Evolutionary conservation across 1,140 invertebrate species (phyloP).

Genomic region (Delia radicum): DNA sequence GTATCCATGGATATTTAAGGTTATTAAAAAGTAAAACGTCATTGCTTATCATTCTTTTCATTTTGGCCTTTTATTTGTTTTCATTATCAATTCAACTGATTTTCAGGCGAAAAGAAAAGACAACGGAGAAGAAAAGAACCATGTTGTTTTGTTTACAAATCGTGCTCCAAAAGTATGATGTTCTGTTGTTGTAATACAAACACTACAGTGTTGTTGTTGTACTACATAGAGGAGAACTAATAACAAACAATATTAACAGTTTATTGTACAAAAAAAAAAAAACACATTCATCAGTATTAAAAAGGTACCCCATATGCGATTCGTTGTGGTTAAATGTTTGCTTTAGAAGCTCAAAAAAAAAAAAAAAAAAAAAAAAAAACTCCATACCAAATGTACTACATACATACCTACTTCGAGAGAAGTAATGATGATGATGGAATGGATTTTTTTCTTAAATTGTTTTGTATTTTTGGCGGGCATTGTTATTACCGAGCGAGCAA

Average conservation of each 20-base stretch:
- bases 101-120: background rate
- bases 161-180: conserved; percentile 9
- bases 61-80: background rate
- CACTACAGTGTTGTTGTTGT: background rate
- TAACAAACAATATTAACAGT: conserved; percentile 5
- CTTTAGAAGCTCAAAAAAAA: background rate
- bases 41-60: background rate
- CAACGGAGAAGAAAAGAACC: background rate
- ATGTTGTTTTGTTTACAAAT: conserved; percentile 19
- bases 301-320: background rate
- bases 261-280: background rate
- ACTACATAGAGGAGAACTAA: background rate
- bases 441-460: background rate
- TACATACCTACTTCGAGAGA: background rate
- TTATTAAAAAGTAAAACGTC: conserved; percentile 4
- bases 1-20: background rate
- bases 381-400: background rate
- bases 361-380: background rate
- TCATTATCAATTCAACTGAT: background rate
- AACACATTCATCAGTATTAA: too few relatives aligned
- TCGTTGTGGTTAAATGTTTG: background rate
- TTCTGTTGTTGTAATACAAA: background rate
- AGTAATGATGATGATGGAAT: background rate
- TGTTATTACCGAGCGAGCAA: background rate
- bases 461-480: background rate